Conservation (phyloP, 1,140 invertebrate species). For the Chlorops oryzae region DNA sequence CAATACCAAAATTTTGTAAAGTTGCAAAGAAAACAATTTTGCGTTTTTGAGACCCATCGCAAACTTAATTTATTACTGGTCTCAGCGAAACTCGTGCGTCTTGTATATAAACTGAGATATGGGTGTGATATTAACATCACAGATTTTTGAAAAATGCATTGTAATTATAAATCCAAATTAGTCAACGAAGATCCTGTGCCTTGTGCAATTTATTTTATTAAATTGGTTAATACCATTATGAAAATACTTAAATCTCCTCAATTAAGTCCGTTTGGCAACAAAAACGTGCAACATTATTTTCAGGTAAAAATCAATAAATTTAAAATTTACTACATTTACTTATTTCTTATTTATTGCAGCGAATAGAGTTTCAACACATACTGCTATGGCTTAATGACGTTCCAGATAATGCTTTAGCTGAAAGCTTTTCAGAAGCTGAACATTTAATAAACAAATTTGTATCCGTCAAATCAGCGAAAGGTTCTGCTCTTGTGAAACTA, state of each 20-base stretch:
- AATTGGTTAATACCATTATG: constrained; percentile 24
- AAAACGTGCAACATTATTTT: constrained; percentile 36
- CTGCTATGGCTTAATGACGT: constrained; percentile 28
- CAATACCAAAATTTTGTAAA: constrained; percentile 29
- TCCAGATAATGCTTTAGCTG: constrained; percentile 12
- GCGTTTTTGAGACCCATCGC: constrained; percentile 27
- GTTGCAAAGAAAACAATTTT: constrained; percentile 10
- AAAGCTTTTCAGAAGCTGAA: not conserved
- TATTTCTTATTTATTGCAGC: too few relatives aligned
- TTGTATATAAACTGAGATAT: constrained; percentile 42
- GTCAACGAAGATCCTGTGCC: constrained; percentile 49
- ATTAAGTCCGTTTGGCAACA: constrained; percentile 34
- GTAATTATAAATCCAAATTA: constrained; percentile 29
- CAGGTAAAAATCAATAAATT: too few relatives aligned
- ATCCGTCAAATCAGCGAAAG: constrained; percentile 20
- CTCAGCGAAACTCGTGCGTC: constrained; percentile 36
- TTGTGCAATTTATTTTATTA: constrained; percentile 47
- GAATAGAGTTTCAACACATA: constrained; percentile 48
- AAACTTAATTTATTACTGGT: constrained; percentile 37
- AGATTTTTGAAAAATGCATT: constrained; percentile 14
- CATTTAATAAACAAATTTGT: constrained; percentile 10
- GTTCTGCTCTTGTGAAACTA: constrained; percentile 27
- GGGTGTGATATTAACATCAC: constrained; percentile 20
- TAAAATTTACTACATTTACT: too few relatives aligned
- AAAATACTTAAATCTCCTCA: constrained; percentile 3